Evolutionary conservation across 1,140 invertebrate species (phyloP), one percentile per base, ranked within the genome.

Genomic region (Drosophila triauraria): DNA sequence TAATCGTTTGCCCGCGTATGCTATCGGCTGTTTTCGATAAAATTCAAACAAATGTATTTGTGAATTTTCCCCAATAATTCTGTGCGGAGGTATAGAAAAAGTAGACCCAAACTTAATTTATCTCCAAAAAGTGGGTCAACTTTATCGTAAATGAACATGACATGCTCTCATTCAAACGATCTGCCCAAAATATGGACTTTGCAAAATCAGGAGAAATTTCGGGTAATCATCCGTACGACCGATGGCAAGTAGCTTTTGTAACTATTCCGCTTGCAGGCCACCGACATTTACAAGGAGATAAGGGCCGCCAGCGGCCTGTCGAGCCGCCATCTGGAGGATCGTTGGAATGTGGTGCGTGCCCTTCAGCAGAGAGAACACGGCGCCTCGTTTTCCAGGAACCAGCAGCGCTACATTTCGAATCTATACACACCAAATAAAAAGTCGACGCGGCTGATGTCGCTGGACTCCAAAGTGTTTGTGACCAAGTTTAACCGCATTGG

Each of bases 401-500:
- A 93, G 30, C 82, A 92, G 46, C 83, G 94, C 78, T 94, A 92
- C 75, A 94, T 96, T 75, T 91, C 91, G 8, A 95, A 95, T 90
- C 87, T 92, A 53, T 96, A 94, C 91, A 93, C 97, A 82, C 96
- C 96, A 40, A 96, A 96, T 92, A 94, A 93, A 44, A 94, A 95
- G 91, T 91, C 93, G 12, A 78, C 86, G 56, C 92, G 96, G 13
- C 94, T 94, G 15, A 94, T 93, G 71, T 96, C 95, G 68, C 92
- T 93, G 23, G 94, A 94, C 62, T 81, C 87, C 4, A 97, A 97
- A 93, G 95, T 95, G 17, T 97, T 97, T 87, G 97, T 96, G 93
- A 96, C 97, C 13, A 95, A 95, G 43, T 97, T 96, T 92, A 96
- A 96, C 8, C 94, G 95, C 70, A 94, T 95, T 92, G 97, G 97